Percentiles rank a stretch among this genome's conserved stretches.
These are phyloP conservation scores for Bombus soroeensis DNA, from an alignment of 1,140 invertebrate species.

Conservation along the genomic window DNA sequence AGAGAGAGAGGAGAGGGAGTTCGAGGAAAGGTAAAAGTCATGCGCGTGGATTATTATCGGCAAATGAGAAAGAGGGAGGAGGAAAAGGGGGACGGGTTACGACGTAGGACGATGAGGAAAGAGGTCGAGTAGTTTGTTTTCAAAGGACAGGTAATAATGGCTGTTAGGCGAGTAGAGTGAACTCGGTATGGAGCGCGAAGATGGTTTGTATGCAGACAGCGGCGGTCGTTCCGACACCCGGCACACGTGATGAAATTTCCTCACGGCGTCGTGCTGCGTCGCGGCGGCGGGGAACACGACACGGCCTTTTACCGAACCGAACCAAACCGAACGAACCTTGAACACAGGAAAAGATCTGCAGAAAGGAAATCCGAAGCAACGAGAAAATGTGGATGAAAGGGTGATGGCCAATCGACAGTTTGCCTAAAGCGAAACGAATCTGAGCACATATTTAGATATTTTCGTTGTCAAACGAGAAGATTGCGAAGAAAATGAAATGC, in stretches of 20 bases:
- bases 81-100: background rate
- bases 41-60: slow-evolving; percentile 48
- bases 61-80: slow-evolving; percentile 24
- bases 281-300: slow-evolving; percentile 42
- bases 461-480: too few species aligned
- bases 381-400: too few species aligned
- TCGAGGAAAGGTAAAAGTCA: slow-evolving; percentile 2
- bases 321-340: slow-evolving; percentile 3
- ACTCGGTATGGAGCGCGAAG: slow-evolving; percentile 42
- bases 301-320: slow-evolving; percentile 57
- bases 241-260: slow-evolving; percentile 76
- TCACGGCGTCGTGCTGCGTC: background rate
- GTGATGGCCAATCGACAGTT: too few species aligned
- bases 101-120: slow-evolving; percentile 10
- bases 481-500: too few species aligned
- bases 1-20: background rate
- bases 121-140: slow-evolving; percentile 71
- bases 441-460: too few species aligned
- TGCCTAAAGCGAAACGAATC: too few species aligned
- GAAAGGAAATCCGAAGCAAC: too few species aligned
- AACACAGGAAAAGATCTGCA: too few species aligned
- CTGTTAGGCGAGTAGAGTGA: slow-evolving; percentile 52
- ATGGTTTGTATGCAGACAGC: slow-evolving; percentile 76
- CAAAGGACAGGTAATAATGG: slow-evolving; percentile 76
- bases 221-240: slow-evolving; percentile 74